phyloP scores from a whole-genome alignment of 92 coral and sea anemone genomes.

The Zoanthus sociatus region DNA sequence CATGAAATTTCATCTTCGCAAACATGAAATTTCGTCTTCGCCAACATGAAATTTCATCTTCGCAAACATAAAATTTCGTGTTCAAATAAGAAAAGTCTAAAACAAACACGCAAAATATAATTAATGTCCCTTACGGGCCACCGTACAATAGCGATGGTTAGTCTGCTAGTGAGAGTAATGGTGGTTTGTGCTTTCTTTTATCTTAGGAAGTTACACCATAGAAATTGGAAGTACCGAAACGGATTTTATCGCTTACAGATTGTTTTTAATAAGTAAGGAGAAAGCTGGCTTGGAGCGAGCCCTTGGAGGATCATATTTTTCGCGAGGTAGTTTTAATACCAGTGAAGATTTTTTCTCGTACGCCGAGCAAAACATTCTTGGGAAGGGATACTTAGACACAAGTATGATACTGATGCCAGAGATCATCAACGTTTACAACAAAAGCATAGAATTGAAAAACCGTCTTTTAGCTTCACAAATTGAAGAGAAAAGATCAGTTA shows the following conservation, averaged over 20 bases:
- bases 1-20: no score
- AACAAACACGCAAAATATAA: no score
- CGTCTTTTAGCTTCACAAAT: not conserved
- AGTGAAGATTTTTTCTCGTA: conserved; percentile 66
- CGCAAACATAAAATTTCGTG: no score
- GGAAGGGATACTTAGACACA: conserved; percentile 42
- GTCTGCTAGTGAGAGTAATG: not conserved
- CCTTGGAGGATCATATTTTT: conserved; percentile 73
- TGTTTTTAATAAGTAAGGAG: conserved; percentile 72
- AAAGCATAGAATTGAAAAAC: conserved; percentile 5
- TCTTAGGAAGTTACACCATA: conserved; percentile 14
- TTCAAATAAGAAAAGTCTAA: no score
- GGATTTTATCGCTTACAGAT: conserved; percentile 63
- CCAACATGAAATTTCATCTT: no score
- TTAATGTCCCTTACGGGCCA: not conserved
- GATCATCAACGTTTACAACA: conserved; percentile 20
- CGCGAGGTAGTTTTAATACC: conserved; percentile 58
- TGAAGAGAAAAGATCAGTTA: conserved; percentile 49
- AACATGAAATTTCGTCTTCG: no score
- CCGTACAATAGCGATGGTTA: not conserved
- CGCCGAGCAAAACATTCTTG: conserved; percentile 60
- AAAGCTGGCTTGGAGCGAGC: conserved; percentile 75
- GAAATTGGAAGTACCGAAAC: conserved; percentile 23
- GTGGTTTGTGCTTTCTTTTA: not conserved
- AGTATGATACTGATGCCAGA: conserved; percentile 70